phyloP scores from a whole-genome alignment of 2,797 vertebrate species.

The Rhodeus uyekii region DNA sequence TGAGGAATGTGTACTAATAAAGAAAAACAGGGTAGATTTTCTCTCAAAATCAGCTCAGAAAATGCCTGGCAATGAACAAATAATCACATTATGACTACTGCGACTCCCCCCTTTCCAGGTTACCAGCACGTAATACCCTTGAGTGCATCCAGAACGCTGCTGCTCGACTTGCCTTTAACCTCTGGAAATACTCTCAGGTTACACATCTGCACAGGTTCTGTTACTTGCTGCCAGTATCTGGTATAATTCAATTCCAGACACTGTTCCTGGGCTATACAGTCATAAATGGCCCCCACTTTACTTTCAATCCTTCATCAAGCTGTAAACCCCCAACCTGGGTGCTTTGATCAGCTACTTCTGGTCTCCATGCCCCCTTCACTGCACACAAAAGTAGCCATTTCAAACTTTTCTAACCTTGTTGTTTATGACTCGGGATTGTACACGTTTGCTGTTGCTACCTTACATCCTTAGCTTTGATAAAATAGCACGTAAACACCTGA shows the following conservation, averaged over 20 bases:
- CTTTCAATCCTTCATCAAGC: constrained; percentile 65
- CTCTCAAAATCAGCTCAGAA: neutral
- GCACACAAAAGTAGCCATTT: neutral
- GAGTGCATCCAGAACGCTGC: constrained; percentile 25
- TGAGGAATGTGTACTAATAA: neutral
- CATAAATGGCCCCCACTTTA: constrained; percentile 19
- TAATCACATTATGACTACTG: constrained; percentile 31
- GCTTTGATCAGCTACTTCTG: constrained; percentile 64
- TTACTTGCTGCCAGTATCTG: constrained; percentile 30
- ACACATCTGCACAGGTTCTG: constrained; percentile 40
- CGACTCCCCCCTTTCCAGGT: neutral
- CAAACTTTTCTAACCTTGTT: constrained; percentile 9
- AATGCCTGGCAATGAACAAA: constrained; percentile 14
- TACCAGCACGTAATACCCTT: constrained; percentile 10
- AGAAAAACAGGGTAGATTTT: neutral
- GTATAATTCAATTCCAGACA: constrained; percentile 47
- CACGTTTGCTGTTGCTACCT: neutral
- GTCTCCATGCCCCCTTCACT: constrained; percentile 52
- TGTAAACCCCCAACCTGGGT: constrained; percentile 19
- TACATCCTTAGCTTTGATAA: neutral
- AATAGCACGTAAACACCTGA: neutral
- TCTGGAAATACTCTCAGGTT: constrained; percentile 39
- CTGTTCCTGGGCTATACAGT: constrained; percentile 20
- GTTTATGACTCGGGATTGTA: neutral
- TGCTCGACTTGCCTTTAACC: constrained; percentile 38